A percentile compares a stretch with the other conserved stretches of the same genome.
phyloP scores from a whole-genome alignment of 2,888 invertebrate species.

The Dexiosoma caninum region DNA sequence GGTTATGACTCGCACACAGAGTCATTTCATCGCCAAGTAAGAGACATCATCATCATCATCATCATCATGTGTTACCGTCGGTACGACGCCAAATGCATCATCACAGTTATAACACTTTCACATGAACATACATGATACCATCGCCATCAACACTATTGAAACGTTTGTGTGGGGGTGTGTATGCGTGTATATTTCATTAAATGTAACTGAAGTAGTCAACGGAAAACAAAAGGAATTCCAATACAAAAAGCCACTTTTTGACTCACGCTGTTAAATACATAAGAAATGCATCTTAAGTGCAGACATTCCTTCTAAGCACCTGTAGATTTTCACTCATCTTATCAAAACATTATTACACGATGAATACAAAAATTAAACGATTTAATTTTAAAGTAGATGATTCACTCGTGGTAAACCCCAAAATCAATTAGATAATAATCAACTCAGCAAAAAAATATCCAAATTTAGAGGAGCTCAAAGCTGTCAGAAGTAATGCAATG shows the following conservation, averaged over 20 bases:
- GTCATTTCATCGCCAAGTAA: conserved; percentile 16
- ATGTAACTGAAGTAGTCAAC: conserved; percentile 27
- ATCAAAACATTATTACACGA: not conserved
- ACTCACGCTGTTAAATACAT: conserved; percentile 57
- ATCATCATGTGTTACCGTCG: conserved; percentile 41
- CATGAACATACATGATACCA: not conserved
- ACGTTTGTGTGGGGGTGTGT: not conserved
- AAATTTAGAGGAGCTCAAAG: no score
- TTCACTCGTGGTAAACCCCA: not conserved
- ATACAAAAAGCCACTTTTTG: conserved; percentile 30
- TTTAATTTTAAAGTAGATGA: not conserved
- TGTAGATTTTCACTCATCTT: conserved; percentile 42
- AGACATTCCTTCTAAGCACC: conserved; percentile 49
- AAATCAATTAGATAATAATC: not conserved
- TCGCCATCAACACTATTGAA: not conserved
- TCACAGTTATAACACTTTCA: conserved; percentile 28
- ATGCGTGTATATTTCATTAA: not conserved
- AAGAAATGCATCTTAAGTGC: conserved; percentile 56
- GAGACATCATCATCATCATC: no score
- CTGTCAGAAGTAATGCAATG: no score
- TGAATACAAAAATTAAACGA: not conserved
- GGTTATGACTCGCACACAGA: conserved; percentile 17
- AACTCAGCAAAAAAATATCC: no score
- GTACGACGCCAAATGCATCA: conserved; percentile 57
- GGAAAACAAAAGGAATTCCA: not conserved